These are phyloP conservation scores for Heliconius congener DNA, from an alignment of 1,140 invertebrate genomes.

Conservation along the genomic window DNA sequence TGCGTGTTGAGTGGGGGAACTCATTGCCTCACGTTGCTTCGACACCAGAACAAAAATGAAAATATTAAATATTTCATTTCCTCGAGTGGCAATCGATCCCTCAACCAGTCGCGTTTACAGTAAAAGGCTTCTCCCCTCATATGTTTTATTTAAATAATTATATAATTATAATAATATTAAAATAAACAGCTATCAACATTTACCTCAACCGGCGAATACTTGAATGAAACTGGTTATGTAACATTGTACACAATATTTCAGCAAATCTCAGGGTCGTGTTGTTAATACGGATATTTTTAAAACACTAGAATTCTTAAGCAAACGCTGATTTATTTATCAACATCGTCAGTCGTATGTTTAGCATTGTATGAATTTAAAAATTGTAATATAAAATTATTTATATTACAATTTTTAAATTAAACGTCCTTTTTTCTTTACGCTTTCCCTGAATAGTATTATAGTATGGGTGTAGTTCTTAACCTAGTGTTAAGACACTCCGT, in stretches of 20 bases:
- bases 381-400: too few relatives aligned
- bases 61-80: neutral
- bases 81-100: too few relatives aligned
- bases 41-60: neutral
- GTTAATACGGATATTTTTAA: slow-evolving; percentile 6
- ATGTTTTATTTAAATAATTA: too few relatives aligned
- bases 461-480: too few relatives aligned
- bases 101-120: too few relatives aligned
- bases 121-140: too few relatives aligned
- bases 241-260: slow-evolving; percentile 1
- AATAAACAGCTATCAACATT: neutral
- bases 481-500: too few relatives aligned
- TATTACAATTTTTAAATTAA: too few relatives aligned
- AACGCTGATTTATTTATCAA: neutral
- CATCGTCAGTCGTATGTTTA: neutral
- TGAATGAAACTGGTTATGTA: slow-evolving; percentile 11
- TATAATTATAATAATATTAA: neutral
- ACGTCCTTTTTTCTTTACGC: too few relatives aligned
- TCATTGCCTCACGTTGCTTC: too few relatives aligned
- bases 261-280: neutral
- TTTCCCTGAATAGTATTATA: too few relatives aligned
- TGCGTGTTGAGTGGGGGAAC: too few relatives aligned
- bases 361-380: neutral
- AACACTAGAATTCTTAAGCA: neutral
- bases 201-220: neutral